Base-by-base conservation (phyloP, 1,140 invertebrate species). In the Sogatella furcifera region DNA sequence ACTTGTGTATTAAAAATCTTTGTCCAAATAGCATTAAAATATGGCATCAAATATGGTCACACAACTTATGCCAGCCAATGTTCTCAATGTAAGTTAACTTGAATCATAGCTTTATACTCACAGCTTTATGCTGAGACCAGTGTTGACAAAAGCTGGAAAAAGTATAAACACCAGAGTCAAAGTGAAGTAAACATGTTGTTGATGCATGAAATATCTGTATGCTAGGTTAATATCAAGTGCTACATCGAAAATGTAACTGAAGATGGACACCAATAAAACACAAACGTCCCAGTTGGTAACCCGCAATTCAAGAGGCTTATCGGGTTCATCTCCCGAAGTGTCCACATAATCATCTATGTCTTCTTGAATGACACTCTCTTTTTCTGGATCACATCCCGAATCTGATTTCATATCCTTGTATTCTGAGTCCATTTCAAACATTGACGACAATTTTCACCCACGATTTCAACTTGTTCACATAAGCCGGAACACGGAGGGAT, bases 141-240 rank as follows among this genome's bases (percentile, higher is more conserved):
- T 83, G 66, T 83, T 84, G 0, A 83, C 75, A 59, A 83, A 75
- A 5, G 81, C 81, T 57, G 83, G 83, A 63, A 84, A 70, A 52
- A 83, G 71, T 38, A 85, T 81, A 68, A 85, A 84, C 22, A 73
- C 74, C 9, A 83, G 62, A 3, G 83, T 84, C 65, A 80, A 76
- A 9, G 76, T 74, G 67, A 83, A 84, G 64, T 81, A 82, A 49
- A 69, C 68, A 64, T 76, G 70, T 62, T 77, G 72, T 28, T 70
- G 67, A 31, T 74, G 73, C 59, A 74, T 59, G 17, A 73, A 71
- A 63, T 79, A 80, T 61, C 78, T 70, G 54, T 82, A 79, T 31
- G 82, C 81, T 17, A 84, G 70, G 70, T 84, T 83, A 22, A 82
- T 77, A 72, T 84, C 82, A n/a, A 83, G 70, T 15, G 76, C 78